These are phyloP conservation scores for Pandion haliaetus DNA, from an alignment of 2,113 vertebrate genomes.

Conservation along the genomic window DNA sequence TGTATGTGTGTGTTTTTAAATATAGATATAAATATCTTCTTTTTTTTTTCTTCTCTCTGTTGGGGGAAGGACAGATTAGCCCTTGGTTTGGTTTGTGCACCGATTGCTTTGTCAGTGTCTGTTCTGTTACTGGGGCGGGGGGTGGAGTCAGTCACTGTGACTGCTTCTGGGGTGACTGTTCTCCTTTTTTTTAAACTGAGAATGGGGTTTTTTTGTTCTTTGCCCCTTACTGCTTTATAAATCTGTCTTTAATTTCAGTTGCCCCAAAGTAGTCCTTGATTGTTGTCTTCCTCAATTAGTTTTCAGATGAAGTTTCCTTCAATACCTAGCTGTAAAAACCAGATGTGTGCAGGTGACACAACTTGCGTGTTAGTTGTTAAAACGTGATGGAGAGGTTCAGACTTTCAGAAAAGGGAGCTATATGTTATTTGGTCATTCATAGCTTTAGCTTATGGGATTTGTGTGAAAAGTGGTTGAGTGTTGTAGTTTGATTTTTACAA, in stretches of 20 bases:
- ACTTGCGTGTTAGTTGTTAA: background rate
- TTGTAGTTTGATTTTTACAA: background rate
- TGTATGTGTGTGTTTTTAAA: background rate
- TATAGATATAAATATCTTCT: background rate
- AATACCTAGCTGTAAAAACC: background rate
- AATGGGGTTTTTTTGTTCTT: background rate
- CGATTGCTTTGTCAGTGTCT: background rate
- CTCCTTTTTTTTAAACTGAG: background rate
- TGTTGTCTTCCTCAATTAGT: background rate
- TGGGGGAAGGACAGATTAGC: background rate
- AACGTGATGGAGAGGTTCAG: background rate
- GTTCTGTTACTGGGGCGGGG: background rate
- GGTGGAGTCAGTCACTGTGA: background rate
- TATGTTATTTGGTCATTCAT: background rate
- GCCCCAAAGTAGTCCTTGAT: background rate
- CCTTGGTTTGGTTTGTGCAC: background rate
- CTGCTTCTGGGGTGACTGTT: background rate
- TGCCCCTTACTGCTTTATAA: background rate
- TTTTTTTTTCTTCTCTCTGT: background rate
- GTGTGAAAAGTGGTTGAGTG: background rate
- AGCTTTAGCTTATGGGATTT: background rate
- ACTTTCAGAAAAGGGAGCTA: background rate
- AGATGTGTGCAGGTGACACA: background rate
- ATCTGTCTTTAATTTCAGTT: background rate
- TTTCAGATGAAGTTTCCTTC: background rate